phyloP scores from a whole-genome alignment of 2,113 vertebrate genomes.

The Datnioides undecimradiatus region DNA sequence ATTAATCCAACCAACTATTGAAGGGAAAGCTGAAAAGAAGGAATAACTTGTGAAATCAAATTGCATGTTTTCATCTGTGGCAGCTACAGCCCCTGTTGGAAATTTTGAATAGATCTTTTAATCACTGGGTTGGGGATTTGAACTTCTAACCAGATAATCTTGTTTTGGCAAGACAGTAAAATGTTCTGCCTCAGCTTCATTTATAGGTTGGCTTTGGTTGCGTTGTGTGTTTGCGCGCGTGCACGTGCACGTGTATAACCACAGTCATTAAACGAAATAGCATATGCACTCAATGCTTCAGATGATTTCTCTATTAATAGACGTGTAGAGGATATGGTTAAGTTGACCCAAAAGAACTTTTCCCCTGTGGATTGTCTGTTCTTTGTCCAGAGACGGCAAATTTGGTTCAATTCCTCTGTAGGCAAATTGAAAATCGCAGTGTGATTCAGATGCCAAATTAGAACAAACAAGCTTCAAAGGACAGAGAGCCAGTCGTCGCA shows the following conservation, averaged over 20 bases:
- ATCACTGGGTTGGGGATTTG: constrained; percentile 71
- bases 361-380: constrained; percentile 61
- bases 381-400: constrained; percentile 59
- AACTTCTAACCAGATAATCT: constrained; percentile 73
- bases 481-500: constrained; percentile 25
- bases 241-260: constrained; percentile 39
- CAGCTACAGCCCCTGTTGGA: constrained; percentile 49
- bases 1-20: background rate
- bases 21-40: constrained; percentile 21
- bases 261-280: constrained; percentile 70
- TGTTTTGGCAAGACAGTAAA: constrained; percentile 62
- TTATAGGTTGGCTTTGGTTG: constrained; percentile 66
- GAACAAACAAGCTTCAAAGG: constrained; percentile 63
- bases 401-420: constrained; percentile 47
- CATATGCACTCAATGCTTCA: constrained; percentile 66
- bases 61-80: constrained; percentile 50
- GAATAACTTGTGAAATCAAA: constrained; percentile 52
- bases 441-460: constrained; percentile 67
- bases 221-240: constrained; percentile 40
- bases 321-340: constrained; percentile 66
- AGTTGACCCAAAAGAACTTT: constrained; percentile 54
- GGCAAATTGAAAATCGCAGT: constrained; percentile 50
- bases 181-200: constrained; percentile 65
- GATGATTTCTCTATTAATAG: constrained; percentile 70
- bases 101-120: constrained; percentile 67